These are phyloP conservation scores for Ligdia adustata DNA, from an alignment of 2,888 invertebrate species.

Conservation along the genomic window DNA sequence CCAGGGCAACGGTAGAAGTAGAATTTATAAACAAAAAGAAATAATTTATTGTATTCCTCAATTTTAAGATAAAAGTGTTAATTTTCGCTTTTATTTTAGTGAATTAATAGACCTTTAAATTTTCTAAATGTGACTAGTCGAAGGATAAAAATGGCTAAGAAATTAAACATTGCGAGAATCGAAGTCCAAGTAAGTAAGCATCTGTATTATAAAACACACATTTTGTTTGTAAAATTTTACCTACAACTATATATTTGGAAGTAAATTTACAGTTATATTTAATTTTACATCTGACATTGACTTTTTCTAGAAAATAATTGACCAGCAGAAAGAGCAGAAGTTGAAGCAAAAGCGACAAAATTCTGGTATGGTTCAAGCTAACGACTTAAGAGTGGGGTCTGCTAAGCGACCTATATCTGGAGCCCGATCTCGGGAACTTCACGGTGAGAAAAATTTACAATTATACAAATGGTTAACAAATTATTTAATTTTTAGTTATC, in stretches of 20 bases:
- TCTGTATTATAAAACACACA: conserved; percentile 19
- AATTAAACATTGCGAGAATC: conserved; percentile 59
- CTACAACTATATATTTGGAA: background rate
- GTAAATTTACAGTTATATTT: too few species aligned
- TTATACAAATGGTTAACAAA: conserved; percentile 12
- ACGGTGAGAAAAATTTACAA: conserved; percentile 75
- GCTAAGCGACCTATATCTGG: conserved; percentile 89
- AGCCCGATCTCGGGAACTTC: conserved; percentile 86
- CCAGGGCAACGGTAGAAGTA: conserved; percentile 80
- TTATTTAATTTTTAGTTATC: conserved; percentile 42
- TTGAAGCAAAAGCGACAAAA: conserved; percentile 94
- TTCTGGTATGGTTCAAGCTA: conserved; percentile 94
- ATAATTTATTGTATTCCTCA: conserved; percentile 62
- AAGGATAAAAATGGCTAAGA: conserved; percentile 31
- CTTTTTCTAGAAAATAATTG: conserved; percentile 75
- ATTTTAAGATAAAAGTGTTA: conserved; percentile 31
- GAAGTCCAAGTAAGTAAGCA: conserved; percentile 91
- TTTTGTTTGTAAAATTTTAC: background rate
- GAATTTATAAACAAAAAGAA: conserved; percentile 81
- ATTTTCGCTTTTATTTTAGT: conserved; percentile 48
- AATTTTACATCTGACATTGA: background rate
- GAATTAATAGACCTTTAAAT: conserved; percentile 6
- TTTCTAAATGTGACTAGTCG: conserved; percentile 39
- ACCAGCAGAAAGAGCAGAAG: conserved; percentile 94
- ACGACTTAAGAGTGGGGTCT: conserved; percentile 89